These are phyloP conservation scores for Mesoligia furuncula DNA, from an alignment of 2,888 invertebrate species.

Conservation along the genomic window DNA sequence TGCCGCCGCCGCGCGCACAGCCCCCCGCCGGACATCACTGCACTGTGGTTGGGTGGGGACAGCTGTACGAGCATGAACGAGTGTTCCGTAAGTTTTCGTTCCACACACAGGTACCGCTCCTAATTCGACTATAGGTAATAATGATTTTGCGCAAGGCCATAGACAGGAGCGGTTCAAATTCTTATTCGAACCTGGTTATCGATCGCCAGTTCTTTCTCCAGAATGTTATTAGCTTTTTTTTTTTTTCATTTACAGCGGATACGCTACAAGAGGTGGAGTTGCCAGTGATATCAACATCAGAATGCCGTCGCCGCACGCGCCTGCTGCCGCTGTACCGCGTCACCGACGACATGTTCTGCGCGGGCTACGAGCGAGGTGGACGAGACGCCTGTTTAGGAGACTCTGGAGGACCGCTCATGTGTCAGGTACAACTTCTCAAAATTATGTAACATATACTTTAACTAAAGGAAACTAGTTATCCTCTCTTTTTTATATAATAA, in stretches of 20 bases:
- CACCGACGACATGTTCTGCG: slow-evolving; percentile 96
- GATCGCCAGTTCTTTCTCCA: not conserved
- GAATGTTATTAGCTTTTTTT: not conserved
- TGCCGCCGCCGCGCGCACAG: slow-evolving; percentile 90
- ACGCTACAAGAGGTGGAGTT: slow-evolving; percentile 95
- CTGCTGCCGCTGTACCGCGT: slow-evolving; percentile 94
- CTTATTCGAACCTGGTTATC: not conserved
- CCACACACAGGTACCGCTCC: no score
- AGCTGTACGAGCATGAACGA: slow-evolving; percentile 94
- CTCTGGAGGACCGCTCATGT: slow-evolving; percentile 95
- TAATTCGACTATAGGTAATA: no score
- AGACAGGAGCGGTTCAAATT: not conserved
- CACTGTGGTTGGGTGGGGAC: slow-evolving; percentile 95
- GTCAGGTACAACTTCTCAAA: slow-evolving; percentile 89
- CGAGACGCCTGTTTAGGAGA: slow-evolving; percentile 95
- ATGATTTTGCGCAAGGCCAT: not conserved
- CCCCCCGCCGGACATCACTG: slow-evolving; percentile 92
- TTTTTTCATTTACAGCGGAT: slow-evolving; percentile 91
- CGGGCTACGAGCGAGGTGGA: slow-evolving; percentile 94
- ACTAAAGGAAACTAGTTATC: not conserved
- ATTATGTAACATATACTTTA: not conserved
- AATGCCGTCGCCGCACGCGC: slow-evolving; percentile 93
- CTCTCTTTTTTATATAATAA: no score
- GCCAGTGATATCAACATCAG: slow-evolving; percentile 94
- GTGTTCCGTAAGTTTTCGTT: slow-evolving; percentile 93